Percentiles rank a stretch among this genome's conserved stretches.
Conservation (phyloP, 2,888 invertebrate species). For the Acrocyrtus sp. region DNA sequence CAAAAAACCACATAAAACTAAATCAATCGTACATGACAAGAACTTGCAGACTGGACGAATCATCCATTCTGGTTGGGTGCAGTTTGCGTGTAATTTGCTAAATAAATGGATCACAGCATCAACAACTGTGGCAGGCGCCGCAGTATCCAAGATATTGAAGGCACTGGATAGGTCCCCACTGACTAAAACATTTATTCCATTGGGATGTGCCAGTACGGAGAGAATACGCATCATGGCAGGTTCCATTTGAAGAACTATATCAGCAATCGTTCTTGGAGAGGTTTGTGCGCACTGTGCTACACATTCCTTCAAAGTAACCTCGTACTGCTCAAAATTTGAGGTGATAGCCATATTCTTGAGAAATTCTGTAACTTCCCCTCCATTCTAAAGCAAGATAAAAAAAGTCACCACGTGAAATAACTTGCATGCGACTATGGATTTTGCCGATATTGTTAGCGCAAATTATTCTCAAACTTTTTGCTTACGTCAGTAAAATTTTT, state of each 20-base stretch:
- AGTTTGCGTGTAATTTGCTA: slow-evolving; percentile 78
- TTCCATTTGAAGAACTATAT: slow-evolving; percentile 76
- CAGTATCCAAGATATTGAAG: slow-evolving; percentile 60
- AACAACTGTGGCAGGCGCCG: slow-evolving; percentile 76
- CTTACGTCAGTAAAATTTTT: slow-evolving; percentile 52
- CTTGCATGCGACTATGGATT: too few species aligned
- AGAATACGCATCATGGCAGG: slow-evolving; percentile 86
- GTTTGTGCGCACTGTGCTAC: slow-evolving; percentile 51
- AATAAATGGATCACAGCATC: slow-evolving; percentile 90
- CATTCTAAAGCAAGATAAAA: too few species aligned
- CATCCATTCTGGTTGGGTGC: slow-evolving; percentile 79
- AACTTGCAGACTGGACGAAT: slow-evolving; percentile 82
- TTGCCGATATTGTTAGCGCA: too few species aligned
- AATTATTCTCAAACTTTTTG: too few species aligned
- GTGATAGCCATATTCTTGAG: slow-evolving; percentile 48
- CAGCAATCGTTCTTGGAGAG: slow-evolving; percentile 58
- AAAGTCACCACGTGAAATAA: too few species aligned
- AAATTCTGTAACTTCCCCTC: slow-evolving; percentile 53
- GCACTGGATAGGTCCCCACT: slow-evolving; percentile 60
- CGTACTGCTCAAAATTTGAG: slow-evolving; percentile 49
- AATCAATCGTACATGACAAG: slow-evolving; percentile 68
- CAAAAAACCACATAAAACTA: neutral
- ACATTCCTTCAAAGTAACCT: slow-evolving; percentile 49
- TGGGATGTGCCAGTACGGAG: slow-evolving; percentile 75
- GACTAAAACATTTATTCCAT: slow-evolving; percentile 60